These are phyloP conservation scores for Scaptomyza tumidula DNA, from an alignment of 2,888 invertebrate genomes.

Conservation along the genomic window DNA sequence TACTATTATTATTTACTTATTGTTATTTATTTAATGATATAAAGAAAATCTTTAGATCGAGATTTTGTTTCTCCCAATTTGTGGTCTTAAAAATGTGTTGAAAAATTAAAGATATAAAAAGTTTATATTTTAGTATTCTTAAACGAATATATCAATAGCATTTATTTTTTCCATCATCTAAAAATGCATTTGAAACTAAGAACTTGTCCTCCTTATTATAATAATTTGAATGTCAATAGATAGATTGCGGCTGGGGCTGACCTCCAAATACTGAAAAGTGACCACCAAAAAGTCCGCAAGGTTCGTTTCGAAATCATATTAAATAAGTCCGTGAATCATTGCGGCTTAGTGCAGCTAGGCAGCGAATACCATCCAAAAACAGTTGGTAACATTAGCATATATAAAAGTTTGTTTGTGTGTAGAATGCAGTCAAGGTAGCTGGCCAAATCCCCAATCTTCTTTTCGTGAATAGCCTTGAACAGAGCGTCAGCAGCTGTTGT, in stretches of 20 bases:
- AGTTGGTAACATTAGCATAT: conserved; percentile 2
- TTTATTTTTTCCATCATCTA: too few relatives aligned
- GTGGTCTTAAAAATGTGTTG: too few relatives aligned
- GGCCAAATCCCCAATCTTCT: background rate
- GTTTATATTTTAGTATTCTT: too few relatives aligned
- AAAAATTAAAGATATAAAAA: too few relatives aligned
- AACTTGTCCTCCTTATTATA: background rate
- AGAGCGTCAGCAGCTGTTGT: conserved; percentile 46
- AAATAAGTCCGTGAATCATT: conserved; percentile 53
- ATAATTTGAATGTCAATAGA: conserved; percentile 9
- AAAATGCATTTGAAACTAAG: too few relatives aligned
- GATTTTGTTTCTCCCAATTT: too few relatives aligned
- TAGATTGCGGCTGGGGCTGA: conserved; percentile 8
- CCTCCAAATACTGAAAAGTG: conserved; percentile 12
- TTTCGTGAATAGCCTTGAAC: conserved; percentile 1
- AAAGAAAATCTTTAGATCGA: too few relatives aligned
- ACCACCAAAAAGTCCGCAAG: conserved; percentile 14
- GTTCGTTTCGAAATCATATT: conserved; percentile 33
- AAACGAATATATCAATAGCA: too few relatives aligned
- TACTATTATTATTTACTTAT: too few relatives aligned
- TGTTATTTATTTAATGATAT: too few relatives aligned
- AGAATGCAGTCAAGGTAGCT: conserved; percentile 20
- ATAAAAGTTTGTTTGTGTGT: background rate
- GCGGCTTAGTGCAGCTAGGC: conserved; percentile 27
- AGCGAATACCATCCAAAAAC: conserved; percentile 13